These are phyloP conservation scores for Hyperopisus bebe DNA, from an alignment of 2,113 vertebrate species.

Conservation along the genomic window DNA sequence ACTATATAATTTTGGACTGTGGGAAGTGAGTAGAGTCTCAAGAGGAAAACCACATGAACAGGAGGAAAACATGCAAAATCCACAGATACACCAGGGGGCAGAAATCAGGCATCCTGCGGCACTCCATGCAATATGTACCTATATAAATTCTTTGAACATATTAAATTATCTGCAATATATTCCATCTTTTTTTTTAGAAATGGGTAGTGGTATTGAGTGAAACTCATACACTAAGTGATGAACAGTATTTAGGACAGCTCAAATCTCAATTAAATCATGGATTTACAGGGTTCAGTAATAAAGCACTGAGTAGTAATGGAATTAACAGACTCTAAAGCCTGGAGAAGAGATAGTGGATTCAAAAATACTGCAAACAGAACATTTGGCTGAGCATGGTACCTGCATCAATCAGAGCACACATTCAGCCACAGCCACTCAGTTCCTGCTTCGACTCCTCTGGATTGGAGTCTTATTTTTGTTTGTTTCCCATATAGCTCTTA, in stretches of 20 bases:
- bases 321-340: not conserved
- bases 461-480: not conserved
- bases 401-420: not conserved
- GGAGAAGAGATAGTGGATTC: not conserved
- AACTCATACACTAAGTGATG: not conserved
- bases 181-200: not conserved
- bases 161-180: not conserved
- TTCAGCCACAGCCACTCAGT: not conserved
- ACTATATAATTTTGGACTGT: not conserved
- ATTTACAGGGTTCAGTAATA: not conserved
- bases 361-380: not conserved
- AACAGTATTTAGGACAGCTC: not conserved
- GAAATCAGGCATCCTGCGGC: not conserved
- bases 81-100: not conserved
- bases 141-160: not conserved
- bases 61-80: not conserved
- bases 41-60: not conserved
- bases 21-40: not conserved
- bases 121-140: not conserved
- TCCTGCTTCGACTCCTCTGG: not conserved
- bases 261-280: not conserved
- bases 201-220: not conserved
- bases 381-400: not conserved
- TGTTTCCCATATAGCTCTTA: not conserved
- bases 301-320: not conserved